Evolutionary conservation across 2,797 vertebrate genomes (phyloP).

Genomic region (Betta splendens): DNA sequence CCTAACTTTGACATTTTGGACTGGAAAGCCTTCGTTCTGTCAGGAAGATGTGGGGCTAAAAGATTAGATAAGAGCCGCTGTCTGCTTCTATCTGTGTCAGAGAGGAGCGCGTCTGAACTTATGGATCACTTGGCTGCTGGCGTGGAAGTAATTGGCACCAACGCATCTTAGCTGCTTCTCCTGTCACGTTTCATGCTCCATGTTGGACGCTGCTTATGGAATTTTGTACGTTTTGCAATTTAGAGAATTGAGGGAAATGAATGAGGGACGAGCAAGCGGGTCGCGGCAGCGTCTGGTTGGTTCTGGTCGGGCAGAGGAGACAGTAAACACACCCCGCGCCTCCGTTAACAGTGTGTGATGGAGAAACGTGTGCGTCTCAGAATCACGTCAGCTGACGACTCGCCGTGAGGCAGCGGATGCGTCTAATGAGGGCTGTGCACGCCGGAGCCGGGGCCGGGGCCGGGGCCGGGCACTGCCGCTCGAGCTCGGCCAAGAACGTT

Average conservation of each 20-base stretch:
- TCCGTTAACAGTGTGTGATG: constrained; percentile 61
- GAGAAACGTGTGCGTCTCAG: constrained; percentile 69
- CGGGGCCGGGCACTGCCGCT: no score
- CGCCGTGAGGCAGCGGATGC: constrained; percentile 35
- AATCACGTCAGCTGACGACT: constrained; percentile 60
- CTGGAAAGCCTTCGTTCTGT: constrained; percentile 31
- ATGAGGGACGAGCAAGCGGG: no score
- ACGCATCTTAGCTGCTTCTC: constrained; percentile 53
- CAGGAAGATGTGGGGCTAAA: constrained; percentile 30
- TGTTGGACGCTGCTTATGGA: constrained; percentile 43
- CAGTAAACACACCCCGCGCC: no score
- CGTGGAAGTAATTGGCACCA: constrained; percentile 57
- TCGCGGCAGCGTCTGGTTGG: no score
- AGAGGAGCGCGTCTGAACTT: constrained; percentile 41
- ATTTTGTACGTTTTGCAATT: constrained; percentile 1
- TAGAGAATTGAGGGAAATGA: not conserved
- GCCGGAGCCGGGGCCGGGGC: no score
- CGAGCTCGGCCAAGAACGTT: constrained; percentile 39
- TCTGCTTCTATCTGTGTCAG: constrained; percentile 51
- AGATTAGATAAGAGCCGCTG: constrained; percentile 52
- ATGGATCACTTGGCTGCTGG: constrained; percentile 60
- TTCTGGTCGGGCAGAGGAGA: no score
- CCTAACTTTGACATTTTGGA: constrained; percentile 43
- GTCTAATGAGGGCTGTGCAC: constrained; percentile 34
- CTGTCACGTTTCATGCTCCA: constrained; percentile 30